A percentile compares a stretch with the other conserved stretches of the same genome.
These are phyloP conservation scores for Conus ventricosus DNA, from an alignment of 1,140 invertebrate species.

Conservation along the genomic window DNA sequence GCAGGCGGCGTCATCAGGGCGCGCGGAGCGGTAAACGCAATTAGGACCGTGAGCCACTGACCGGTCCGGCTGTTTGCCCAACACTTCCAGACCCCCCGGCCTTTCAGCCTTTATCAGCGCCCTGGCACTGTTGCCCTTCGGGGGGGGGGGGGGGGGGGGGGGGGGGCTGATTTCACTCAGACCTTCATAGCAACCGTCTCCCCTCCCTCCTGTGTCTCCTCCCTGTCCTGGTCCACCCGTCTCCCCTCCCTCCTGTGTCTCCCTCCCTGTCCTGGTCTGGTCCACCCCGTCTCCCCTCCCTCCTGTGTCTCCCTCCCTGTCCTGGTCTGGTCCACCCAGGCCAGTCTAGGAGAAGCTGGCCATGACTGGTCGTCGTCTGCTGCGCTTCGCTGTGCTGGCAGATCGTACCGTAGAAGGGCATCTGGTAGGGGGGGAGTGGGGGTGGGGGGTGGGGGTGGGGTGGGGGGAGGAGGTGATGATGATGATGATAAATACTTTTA, in stretches of 20 bases:
- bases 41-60: background rate
- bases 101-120: slow-evolving; percentile 16
- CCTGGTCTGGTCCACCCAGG: too few relatives aligned
- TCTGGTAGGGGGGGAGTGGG: background rate
- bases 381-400: background rate
- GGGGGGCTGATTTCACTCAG: slow-evolving; percentile 15
- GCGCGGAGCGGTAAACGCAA: background rate
- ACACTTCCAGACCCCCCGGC: background rate
- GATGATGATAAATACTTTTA: background rate
- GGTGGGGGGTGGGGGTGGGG: background rate
- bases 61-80: slow-evolving; percentile 3
- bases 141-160: too few relatives aligned
- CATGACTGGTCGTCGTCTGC: background rate
- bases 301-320: too few relatives aligned
- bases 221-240: too few relatives aligned
- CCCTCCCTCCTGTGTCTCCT: background rate
- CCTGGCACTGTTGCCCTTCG: background rate
- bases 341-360: background rate
- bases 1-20: background rate
- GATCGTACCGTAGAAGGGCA: background rate
- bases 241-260: too few relatives aligned
- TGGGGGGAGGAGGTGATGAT: background rate
- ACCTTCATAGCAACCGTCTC: background rate
- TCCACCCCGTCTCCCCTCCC: background rate
- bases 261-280: too few relatives aligned